Conservation (phyloP, 2,888 invertebrate genomes). For the Argynnis bischoffii region DNA sequence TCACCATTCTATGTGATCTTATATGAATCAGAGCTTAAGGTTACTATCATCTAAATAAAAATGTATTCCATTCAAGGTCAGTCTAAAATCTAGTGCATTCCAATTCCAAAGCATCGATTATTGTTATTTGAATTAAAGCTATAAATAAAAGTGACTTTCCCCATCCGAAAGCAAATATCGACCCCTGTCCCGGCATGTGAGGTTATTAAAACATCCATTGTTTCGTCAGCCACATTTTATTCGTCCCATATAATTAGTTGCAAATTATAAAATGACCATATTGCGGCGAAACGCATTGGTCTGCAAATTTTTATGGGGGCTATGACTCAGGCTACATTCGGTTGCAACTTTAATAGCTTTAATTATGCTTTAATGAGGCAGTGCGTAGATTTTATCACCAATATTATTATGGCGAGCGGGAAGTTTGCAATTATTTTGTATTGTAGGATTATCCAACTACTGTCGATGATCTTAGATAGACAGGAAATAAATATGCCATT, state of each 20-base stretch:
- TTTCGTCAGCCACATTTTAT: constrained; percentile 19
- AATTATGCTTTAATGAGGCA: constrained; percentile 37
- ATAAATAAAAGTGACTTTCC: neutral
- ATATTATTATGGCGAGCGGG: constrained; percentile 30
- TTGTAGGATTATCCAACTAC: constrained; percentile 28
- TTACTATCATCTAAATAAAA: neutral
- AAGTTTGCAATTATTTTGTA: constrained; percentile 35
- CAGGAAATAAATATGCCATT: neutral
- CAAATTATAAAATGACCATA: constrained; percentile 37
- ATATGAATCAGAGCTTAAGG: too few relatives aligned
- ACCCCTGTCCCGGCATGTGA: constrained; percentile 11
- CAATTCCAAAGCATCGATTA: neutral
- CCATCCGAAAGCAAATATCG: constrained; percentile 1
- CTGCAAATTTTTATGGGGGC: constrained; percentile 38
- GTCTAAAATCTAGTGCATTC: neutral
- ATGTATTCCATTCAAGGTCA: too few relatives aligned
- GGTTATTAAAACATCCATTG: constrained; percentile 21
- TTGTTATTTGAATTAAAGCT: neutral
- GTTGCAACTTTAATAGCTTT: constrained; percentile 37
- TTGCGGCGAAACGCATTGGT: constrained; percentile 35
- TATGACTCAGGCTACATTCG: constrained; percentile 35
- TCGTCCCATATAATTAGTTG: constrained; percentile 31
- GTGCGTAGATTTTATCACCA: constrained; percentile 37
- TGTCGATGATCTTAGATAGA: neutral
- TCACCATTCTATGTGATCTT: too few relatives aligned